Base-by-base conservation (phyloP, 2,888 invertebrate genomes). In the Morpho helenor region DNA sequence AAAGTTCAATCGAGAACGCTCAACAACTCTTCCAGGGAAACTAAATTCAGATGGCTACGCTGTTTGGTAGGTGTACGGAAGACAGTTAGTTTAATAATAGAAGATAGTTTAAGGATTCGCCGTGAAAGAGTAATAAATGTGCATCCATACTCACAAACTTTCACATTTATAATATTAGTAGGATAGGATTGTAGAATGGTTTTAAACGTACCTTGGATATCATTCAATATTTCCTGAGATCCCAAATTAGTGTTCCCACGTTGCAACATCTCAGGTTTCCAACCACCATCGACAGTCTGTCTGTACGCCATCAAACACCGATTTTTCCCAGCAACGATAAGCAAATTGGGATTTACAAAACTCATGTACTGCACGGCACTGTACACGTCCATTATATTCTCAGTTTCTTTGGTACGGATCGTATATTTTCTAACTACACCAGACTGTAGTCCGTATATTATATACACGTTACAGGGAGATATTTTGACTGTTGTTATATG, bases 391-490 rank as follows among this genome's bases (percentile, higher is more conserved):
- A 91, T 80, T 9, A 91, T 83, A 0, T 77, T 73, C 1, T 66
- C 66, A 0, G 64, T 72, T 8, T 80, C 82, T 57, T 89, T 88
- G 0, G 80, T 80, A 0, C 81, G 72, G 0, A 89, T 68, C 0
- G 85, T 82, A 66, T 85, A 91, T 65, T 86, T 80, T 45, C 80
- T 82, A 0, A 93, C 84, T 0, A 69, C 68, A 1, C 91, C 91
- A 0, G 86, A 86, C 10, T 82, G 79, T 0, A 91, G 80, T 0
- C 91, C 87, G 69, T 90, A 93, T 8, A 92, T 69, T 1, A 93
- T 74, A 71, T 87, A 85, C 42, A 85, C 87, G 65, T 91, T 92
- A 74, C 92, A 87, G 0, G 91, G 85, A 1, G 89, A 88, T 62
- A 93, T 82, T 55, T 82, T 83, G 2, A 93, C 76, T 5, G 75